Evolutionary conservation across 2,113 vertebrate genomes (phyloP), one percentile per base, ranked within the genome.

Genomic region (Ochotona curzoniae): DNA sequence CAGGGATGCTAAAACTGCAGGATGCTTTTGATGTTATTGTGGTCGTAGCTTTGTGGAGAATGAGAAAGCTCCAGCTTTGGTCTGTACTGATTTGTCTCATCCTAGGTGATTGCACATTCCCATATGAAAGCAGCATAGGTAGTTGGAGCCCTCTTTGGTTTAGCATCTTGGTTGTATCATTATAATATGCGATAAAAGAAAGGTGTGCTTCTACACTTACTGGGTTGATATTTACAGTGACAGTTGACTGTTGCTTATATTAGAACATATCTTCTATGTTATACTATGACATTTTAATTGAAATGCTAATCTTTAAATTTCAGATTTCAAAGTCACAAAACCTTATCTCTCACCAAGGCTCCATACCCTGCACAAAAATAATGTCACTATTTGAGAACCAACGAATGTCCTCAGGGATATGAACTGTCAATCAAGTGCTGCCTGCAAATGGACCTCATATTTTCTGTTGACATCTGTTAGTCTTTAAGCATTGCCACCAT

Each of bases 161-260:
- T 44, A 78, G 44, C 2, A 5, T 26, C 60, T 60, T 32, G 8
- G 17, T 90, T 66, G 61, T 30, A 70, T 7, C 12, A 66, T 66
- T 26, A 70, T 2, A 5, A 8, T 64, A 74, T 26, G 8, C 54
- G 15, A 30, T 28, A 73, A 38, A 84, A 85, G 30, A 0, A 25
- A 57, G 47, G 15, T 15, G 10, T 81, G 44, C 9, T 49, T 88
- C 21, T 90, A n/a, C n/a, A n/a, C 2, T 26, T 12, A 81, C 83
- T 67, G 4, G 10, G 8, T 93, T 80, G 6, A 20, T 64, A 15
- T 91, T 76, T 90, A 86, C 83, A 96, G 66, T 66, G 51, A 93
- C 32, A 79, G 15, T 44, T 74, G 35, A 74, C 4, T 78, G 13
- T 20, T 86, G 20, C 47, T 71, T 83, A 8, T 57, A 28, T 88